Base-by-base conservation (phyloP, 2,888 invertebrate genomes). In the Drosophila monieri region DNA sequence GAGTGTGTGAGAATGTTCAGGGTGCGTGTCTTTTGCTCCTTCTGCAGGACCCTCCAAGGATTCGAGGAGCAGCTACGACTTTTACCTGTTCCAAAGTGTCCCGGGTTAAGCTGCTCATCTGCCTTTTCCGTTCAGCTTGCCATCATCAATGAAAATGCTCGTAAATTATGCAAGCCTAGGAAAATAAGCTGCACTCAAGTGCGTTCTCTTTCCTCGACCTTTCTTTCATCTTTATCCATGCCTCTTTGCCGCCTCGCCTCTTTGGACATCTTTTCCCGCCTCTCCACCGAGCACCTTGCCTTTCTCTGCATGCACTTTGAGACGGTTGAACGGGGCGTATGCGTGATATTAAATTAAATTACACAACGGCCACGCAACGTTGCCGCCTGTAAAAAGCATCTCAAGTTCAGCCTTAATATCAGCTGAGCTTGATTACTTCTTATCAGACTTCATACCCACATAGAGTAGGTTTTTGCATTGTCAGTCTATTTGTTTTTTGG, bases 101-200 rank as follows among this genome's bases (percentile, higher is more conserved):
- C 55, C 59, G 54, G 64, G 48, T 69, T 77, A 54, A 59, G 53
- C 57, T 68, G 41, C 25, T 43, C 2, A n/a, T 41, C 52, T 58
- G 49, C 57, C 49, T 18, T 56, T 64, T 44, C 54, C 44, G 54
- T 77, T 57, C 67, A 59, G 48, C 58, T 65, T 62, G 60, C 64
- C 88, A 88, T 80, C 76, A 84, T 88, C 84, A 84, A 85, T 84
- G 84, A 85, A 81, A 84, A 81, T 73, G 71, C 79, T 85, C 62
- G 67, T 84, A 79, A 88, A 84, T 88, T 87, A 88, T 84, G 84
- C 79, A 84, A 77, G 72, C 77, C 88, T 85, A 77, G 79, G 86
- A 88, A 84, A 88, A 85, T 74, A 87, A 88, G 85, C 84, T 88
- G 83, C 83, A 84, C 89, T 84, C 72, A 74, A 85, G 74, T 73